These are phyloP conservation scores for Thaleichthys pacificus DNA, from an alignment of 2,797 vertebrate species.

Conservation along the genomic window DNA sequence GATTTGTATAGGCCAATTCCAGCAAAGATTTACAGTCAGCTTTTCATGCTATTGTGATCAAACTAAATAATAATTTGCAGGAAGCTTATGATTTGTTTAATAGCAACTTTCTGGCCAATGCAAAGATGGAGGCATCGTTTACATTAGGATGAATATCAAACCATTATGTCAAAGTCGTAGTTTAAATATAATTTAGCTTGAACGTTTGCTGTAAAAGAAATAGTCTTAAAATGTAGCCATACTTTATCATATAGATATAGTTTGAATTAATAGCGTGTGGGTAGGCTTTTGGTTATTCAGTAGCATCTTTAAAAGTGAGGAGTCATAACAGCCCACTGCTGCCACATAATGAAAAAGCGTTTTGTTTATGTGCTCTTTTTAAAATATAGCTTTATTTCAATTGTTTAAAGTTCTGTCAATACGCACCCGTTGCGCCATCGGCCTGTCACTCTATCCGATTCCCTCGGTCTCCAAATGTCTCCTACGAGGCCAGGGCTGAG, in stretches of 20 bases:
- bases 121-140: neutral
- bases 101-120: neutral
- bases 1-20: neutral
- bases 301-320: neutral
- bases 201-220: neutral
- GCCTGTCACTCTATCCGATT: constrained; percentile 79
- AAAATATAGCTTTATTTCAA: constrained; percentile 58
- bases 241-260: neutral
- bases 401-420: constrained; percentile 65
- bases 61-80: neutral
- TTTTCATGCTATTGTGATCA: neutral
- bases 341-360: constrained; percentile 11
- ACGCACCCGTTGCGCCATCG: constrained; percentile 97
- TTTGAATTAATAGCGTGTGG: too few relatives aligned
- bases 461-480: constrained; percentile 84
- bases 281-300: neutral
- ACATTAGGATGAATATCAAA: neutral
- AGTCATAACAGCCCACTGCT: neutral
- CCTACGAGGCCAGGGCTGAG: constrained; percentile 84
- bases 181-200: neutral
- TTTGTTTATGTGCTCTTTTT: constrained; percentile 68
- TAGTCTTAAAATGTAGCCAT: neutral
- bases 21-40: neutral
- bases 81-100: neutral
- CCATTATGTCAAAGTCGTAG: neutral